These are phyloP conservation scores for Hylaea fasciaria DNA, from an alignment of 2,888 invertebrate genomes.

Conservation along the genomic window DNA sequence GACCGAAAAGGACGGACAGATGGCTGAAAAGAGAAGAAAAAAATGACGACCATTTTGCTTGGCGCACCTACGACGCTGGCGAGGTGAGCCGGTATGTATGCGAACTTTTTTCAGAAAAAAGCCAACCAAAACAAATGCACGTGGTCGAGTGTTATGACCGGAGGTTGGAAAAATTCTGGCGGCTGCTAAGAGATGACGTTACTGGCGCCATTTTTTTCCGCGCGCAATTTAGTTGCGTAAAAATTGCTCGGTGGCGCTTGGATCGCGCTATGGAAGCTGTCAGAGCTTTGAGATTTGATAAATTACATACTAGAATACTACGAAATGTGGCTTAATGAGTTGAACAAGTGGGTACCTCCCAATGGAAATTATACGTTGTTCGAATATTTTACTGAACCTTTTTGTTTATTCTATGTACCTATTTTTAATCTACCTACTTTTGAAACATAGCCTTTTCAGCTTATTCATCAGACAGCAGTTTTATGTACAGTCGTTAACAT, in stretches of 20 bases:
- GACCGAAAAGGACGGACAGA: slow-evolving; percentile 85
- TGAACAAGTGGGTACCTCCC: neutral
- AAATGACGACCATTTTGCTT: slow-evolving; percentile 85
- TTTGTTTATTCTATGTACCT: too few species aligned
- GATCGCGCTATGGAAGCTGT: slow-evolving; percentile 39
- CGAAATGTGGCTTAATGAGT: neutral
- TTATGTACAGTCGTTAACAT: too few species aligned
- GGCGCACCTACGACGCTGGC: slow-evolving; percentile 76
- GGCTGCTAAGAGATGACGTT: slow-evolving; percentile 82
- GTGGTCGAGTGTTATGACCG: slow-evolving; percentile 84
- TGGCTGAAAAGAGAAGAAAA: slow-evolving; percentile 85
- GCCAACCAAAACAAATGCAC: slow-evolving; percentile 85
- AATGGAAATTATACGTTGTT: too few species aligned
- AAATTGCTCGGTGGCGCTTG: slow-evolving; percentile 75
- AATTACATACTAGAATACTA: neutral
- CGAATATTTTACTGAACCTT: too few species aligned
- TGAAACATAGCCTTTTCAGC: too few species aligned
- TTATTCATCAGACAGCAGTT: too few species aligned
- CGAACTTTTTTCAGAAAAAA: slow-evolving; percentile 81
- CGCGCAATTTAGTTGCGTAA: slow-evolving; percentile 72
- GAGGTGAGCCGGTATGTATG: slow-evolving; percentile 80
- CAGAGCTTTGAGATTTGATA: neutral
- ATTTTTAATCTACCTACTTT: too few species aligned
- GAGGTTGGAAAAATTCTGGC: slow-evolving; percentile 75
- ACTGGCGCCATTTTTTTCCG: slow-evolving; percentile 71